Conservation (phyloP, 2,888 invertebrate species). For the Mylabris sibirica region DNA sequence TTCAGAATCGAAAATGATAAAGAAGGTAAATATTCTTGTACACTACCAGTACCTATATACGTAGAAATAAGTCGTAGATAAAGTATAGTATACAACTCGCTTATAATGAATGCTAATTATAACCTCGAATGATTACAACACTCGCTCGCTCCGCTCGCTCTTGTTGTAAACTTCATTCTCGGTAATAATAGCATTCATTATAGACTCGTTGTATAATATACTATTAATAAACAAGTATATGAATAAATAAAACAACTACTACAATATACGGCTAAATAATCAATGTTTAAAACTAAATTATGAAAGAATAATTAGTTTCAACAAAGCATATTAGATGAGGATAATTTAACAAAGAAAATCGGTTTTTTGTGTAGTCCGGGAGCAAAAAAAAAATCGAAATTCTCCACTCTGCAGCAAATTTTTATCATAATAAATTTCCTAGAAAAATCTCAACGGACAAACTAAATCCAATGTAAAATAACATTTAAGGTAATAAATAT, state of each 20-base stretch:
- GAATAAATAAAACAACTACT: not conserved
- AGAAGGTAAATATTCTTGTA: too few relatives aligned
- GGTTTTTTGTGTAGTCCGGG: not conserved
- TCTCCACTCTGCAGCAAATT: not conserved
- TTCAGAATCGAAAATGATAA: too few relatives aligned
- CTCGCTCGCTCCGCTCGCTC: too few relatives aligned
- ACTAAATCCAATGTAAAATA: slow-evolving; percentile 13
- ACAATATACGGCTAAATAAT: not conserved
- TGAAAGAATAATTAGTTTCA: not conserved
- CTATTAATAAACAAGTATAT: too few relatives aligned
- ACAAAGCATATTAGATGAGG: not conserved
- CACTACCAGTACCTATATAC: too few relatives aligned
- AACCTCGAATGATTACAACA: too few relatives aligned
- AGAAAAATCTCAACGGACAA: slow-evolving; percentile 7
- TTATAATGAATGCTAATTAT: too few relatives aligned
- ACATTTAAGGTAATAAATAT: slow-evolving; percentile 11
- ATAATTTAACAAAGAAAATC: not conserved
- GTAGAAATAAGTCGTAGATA: too few relatives aligned
- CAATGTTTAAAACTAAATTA: not conserved
- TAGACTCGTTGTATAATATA: too few relatives aligned
- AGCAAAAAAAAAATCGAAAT: not conserved
- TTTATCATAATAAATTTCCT: slow-evolving; percentile 6
- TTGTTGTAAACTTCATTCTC: not conserved
- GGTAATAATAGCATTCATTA: too few relatives aligned
- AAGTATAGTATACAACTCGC: too few relatives aligned